These are phyloP conservation scores for Melanostigma gelatinosum DNA, from an alignment of 2,113 vertebrate species.

Conservation along the genomic window DNA sequence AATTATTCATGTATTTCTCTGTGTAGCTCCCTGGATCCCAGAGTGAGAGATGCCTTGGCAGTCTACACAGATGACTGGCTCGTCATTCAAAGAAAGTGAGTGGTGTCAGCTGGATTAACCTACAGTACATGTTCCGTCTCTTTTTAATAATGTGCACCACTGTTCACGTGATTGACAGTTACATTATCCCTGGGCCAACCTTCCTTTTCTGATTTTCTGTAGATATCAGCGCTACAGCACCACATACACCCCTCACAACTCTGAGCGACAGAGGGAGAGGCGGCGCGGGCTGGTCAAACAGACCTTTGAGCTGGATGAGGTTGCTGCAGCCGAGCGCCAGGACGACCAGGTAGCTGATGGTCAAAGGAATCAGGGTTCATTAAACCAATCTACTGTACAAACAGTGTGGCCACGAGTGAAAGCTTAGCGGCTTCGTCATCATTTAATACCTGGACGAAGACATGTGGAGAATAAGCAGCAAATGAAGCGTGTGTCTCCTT, in stretches of 20 bases:
- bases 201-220: conserved; percentile 8
- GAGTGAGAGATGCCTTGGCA: conserved; percentile 88
- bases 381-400: neutral
- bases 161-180: conserved; percentile 31
- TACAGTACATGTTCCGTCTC: conserved; percentile 11
- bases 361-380: conserved; percentile 11
- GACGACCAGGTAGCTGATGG: conserved; percentile 85
- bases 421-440: neutral
- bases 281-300: conserved; percentile 88
- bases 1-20: conserved; percentile 73
- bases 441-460: conserved; percentile 20
- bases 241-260: conserved; percentile 81
- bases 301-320: conserved; percentile 88
- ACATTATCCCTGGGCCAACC: neutral
- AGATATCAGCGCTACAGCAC: conserved; percentile 89
- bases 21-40: conserved; percentile 87
- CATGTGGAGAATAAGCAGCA: neutral
- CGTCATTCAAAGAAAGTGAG: conserved; percentile 90
- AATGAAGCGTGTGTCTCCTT: neutral
- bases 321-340: conserved; percentile 80
- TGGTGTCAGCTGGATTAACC: conserved; percentile 50
- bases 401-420: conserved; percentile 7
- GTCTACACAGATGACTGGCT: conserved; percentile 94
- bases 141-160: conserved; percentile 26
- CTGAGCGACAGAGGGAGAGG: conserved; percentile 87